Evolutionary conservation across 2,113 vertebrate species (phyloP).

Genomic region (Dermatemys mawii): DNA sequence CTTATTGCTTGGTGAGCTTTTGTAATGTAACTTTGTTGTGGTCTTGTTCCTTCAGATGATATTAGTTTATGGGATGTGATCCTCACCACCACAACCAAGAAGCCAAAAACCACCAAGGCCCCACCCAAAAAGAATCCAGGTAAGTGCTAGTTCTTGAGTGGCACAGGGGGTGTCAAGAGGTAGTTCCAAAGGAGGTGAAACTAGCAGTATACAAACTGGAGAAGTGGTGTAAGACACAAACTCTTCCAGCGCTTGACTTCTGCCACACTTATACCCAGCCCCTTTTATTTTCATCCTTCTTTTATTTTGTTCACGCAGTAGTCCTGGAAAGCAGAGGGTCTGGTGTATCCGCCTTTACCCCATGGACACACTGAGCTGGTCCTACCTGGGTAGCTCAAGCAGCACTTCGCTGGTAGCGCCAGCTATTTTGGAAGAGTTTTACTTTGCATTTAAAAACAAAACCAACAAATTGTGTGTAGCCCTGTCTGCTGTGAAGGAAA

Average conservation of each 20-base stretch:
- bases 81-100: slow-evolving; percentile 71
- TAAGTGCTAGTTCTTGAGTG: neutral
- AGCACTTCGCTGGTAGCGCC: neutral
- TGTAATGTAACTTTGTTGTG: neutral
- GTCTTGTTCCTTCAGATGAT: neutral
- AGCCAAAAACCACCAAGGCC: slow-evolving; percentile 64
- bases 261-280: neutral
- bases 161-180: neutral
- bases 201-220: neutral
- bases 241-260: neutral
- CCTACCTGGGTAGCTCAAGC: neutral
- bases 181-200: neutral
- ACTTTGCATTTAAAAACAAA: neutral
- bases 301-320: neutral
- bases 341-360: neutral
- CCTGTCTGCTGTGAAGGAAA: neutral
- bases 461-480: neutral
- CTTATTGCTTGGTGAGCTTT: accelerated
- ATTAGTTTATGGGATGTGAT: slow-evolving; percentile 42
- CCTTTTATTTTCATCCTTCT: neutral
- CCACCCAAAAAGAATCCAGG: slow-evolving; percentile 62
- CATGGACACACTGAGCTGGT: neutral
- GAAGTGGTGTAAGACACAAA: neutral
- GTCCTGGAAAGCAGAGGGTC: accelerated
- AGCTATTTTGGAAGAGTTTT: neutral